phyloP scores from a whole-genome alignment of 2,888 invertebrate genomes.

The Adineta ricciae region DNA sequence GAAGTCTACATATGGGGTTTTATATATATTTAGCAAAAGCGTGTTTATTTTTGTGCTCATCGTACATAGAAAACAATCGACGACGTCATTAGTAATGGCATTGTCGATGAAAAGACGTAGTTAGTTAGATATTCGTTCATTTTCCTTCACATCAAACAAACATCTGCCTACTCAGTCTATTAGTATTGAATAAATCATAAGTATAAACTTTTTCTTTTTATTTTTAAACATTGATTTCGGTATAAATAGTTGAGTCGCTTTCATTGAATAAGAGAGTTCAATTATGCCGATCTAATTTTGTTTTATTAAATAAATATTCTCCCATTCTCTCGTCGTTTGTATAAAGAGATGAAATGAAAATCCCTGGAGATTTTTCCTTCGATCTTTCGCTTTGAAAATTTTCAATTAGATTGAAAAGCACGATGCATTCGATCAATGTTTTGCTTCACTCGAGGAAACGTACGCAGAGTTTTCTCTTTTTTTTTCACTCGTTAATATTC shows the following conservation, averaged over 20 bases:
- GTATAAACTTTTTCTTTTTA: background rate
- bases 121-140: background rate
- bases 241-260: background rate
- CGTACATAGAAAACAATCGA: background rate
- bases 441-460: background rate
- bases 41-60: background rate
- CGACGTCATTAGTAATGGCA: background rate
- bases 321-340: no score
- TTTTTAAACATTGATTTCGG: background rate
- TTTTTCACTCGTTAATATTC: no score
- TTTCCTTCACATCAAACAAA: background rate
- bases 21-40: no score
- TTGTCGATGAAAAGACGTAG: background rate
- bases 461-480: background rate
- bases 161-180: background rate
- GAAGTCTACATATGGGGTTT: no score
- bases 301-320: no score
- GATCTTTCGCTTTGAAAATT: no score
- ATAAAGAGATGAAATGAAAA: no score
- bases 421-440: no score
- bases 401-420: no score
- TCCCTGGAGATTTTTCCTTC: no score
- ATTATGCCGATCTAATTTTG: no score
- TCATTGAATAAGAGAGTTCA: background rate
- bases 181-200: background rate